Base-by-base conservation (phyloP, 2,888 invertebrate genomes). In the Habrosyne pyritoides region DNA sequence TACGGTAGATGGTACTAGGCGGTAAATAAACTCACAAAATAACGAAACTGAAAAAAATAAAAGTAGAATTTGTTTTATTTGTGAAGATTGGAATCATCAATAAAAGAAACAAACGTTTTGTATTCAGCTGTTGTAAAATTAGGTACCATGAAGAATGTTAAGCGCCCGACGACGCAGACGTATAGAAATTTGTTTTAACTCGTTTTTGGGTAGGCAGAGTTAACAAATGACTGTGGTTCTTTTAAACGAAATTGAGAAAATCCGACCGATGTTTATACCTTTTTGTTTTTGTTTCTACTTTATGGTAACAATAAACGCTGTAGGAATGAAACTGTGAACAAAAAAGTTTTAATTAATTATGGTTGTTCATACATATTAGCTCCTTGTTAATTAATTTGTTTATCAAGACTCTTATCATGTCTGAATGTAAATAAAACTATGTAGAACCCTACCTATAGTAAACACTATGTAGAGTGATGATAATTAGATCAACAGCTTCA, bases 211-310 rank as follows among this genome's bases (percentile, higher is more conserved):
- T 50, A 50, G 50, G 64, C 64, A 63, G 67, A 66, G 67, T 66
- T 77, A 86, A 89, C 81, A 86, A 87, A 88, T 87, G 81, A 75
- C 78, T 85, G 88, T 80, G 88, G 88, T 84, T 81, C 72, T 73
- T 77, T 77, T 75, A 70, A 74, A 64, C 72, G 74, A 83, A 83
- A 84, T 84, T 79, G 80, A 70, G 80, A 77, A 81, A 75, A 74
- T 66, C 64, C 62, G 61, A 61, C 67, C 67, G 65, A 55, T 63
- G 60, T 67, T 64, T 50, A 18, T 50, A 10, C 28, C 50, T 21
- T 28, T 50, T 57, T 55, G 53, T 61, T 30, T 60, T 56, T 47
- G 18, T 50, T 21, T 22, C 28, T 10, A 50, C 26, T 28, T 50
- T 28, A 28, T 18, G 18, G 50, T 10, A 50, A 50, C 26, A 28